Evolutionary conservation across 2,113 vertebrate species (phyloP), one percentile per base, ranked within the genome.

Genomic region (Pteruthius melanotis): DNA sequence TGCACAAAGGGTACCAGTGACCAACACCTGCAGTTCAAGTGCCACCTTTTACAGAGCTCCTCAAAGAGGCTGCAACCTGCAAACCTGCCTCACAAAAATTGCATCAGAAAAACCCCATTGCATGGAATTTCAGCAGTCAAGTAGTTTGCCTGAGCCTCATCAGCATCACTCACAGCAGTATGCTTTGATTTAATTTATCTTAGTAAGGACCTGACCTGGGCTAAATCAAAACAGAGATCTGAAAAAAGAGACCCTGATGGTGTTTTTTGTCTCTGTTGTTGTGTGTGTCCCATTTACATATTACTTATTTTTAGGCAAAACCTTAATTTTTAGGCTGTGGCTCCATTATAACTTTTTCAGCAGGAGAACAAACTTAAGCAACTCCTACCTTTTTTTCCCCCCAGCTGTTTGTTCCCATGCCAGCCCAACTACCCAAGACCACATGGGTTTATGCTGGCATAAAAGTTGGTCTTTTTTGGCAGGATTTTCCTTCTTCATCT

Each of bases 121-220:
- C 49, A 40, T 15, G 13, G 15, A 85, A 64, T 49, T 63, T 37
- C 44, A 85, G 37, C 22, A 23, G 13, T 14, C 27, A 18, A 24
- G 16, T 1, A 9, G 17, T 22, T 84, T 61, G 16, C 42, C 42
- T 23, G 54, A 59, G 69, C 31, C 21, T 30, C 50, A 50, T 6
- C 59, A 84, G 50, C 63, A 90, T 26, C 6, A 1, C 27, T 13
- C 0, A 0, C 2, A 37, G 2, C 2, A 22, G 26, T 19, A 66
- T 0, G 2, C 23, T 69, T 60, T 26, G 26, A 66, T 66, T 78
- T 83, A 24, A 59, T 74, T 86, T 50, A 61, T 47, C 54, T 60
- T 65, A 26, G 10, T 42, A 49, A 72, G 81, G 57, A 90, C 44
- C 33, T 83, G 78, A 77, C 20, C 54, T 9, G 8, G 59, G 59